A percentile compares a stretch with the other conserved stretches of the same genome.
These are phyloP conservation scores for Habropoda laboriosa DNA, from an alignment of 1,140 invertebrate species.

Conservation along the genomic window DNA sequence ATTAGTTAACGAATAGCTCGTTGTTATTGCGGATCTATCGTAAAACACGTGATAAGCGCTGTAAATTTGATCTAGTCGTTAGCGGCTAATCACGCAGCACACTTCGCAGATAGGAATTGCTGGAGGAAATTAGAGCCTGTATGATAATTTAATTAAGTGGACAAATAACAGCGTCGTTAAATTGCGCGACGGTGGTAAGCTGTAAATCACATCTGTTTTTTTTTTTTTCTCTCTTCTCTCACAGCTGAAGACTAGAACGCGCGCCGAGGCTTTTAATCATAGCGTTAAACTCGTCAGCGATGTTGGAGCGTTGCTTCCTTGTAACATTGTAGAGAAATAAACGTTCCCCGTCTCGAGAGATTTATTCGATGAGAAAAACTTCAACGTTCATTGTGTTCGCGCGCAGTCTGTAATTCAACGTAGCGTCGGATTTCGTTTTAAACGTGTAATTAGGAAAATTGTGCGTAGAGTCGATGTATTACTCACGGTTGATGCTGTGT, in stretches of 20 bases:
- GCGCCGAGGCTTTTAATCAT: background rate
- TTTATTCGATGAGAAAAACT: background rate
- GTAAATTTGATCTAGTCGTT: conserved; percentile 14
- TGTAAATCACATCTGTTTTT: conserved; percentile 7
- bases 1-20: background rate
- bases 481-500: background rate
- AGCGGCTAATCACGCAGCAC: background rate
- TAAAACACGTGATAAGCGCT: background rate
- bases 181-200: background rate
- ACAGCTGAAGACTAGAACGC: background rate
- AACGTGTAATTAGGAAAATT: background rate
- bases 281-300: background rate
- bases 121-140: background rate
- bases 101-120: background rate
- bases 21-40: background rate
- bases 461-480: background rate
- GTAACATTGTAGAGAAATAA: no score
- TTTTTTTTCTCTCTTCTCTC: no score
- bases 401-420: no score
- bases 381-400: no score
- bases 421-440: no score
- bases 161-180: background rate
- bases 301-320: background rate
- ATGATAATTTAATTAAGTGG: conserved; percentile 30
- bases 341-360: no score